Evolutionary conservation across 35 echinoderm and acorn worm genomes (phyloP).

Genomic region (Heliocidaris erythrogramma): DNA sequence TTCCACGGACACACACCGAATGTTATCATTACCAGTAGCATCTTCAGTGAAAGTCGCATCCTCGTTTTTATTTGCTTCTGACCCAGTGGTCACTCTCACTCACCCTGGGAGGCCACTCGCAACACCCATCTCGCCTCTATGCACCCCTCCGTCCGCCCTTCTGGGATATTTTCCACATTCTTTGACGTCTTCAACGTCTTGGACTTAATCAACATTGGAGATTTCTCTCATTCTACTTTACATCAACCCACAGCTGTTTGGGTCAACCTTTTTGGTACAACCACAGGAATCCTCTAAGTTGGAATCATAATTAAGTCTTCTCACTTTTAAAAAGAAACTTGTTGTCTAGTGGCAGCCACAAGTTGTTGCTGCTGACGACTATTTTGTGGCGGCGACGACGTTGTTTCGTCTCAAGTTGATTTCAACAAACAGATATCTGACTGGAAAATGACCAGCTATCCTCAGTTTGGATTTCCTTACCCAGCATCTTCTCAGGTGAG

Average conservation of each 20-base stretch:
- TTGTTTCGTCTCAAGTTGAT: neutral
- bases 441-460: conserved; percentile 66
- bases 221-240: neutral
- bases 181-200: neutral
- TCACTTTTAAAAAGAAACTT: neutral
- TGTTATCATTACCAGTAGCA: conserved; percentile 28
- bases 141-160: neutral
- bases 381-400: neutral
- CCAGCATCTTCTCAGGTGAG: conserved; percentile 80
- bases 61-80: neutral
- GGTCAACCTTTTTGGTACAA: neutral
- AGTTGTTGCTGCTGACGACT: neutral
- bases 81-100: neutral
- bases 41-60: neutral
- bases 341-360: conserved; percentile 7
- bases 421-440: neutral
- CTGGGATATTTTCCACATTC: neutral
- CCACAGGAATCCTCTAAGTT: neutral
- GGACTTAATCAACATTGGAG: neutral
- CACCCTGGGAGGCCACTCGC: neutral
- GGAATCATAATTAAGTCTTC: neutral
- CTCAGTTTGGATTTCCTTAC: conserved; percentile 73
- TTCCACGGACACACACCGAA: neutral
- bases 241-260: neutral
- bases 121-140: neutral